phyloP scores from a whole-genome alignment of 2,888 invertebrate genomes.

The Lasioglossum pauxillum region DNA sequence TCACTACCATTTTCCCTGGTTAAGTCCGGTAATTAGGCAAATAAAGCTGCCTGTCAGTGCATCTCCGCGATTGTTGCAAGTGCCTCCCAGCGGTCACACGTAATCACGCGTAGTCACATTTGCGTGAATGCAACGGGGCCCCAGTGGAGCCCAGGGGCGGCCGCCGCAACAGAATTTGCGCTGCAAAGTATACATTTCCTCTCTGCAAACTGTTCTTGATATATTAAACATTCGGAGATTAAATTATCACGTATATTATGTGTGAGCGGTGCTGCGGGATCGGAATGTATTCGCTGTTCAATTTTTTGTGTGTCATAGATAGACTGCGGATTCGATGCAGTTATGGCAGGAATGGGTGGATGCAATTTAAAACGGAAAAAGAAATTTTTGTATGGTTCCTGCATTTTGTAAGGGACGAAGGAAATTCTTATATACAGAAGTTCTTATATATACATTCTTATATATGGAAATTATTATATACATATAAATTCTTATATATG shows the following conservation, averaged over 20 bases:
- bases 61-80: conserved; percentile 58
- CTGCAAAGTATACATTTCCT: not conserved
- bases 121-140: conserved; percentile 31
- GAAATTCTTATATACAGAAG: no score
- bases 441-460: no score
- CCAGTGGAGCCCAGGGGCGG: conserved; percentile 19
- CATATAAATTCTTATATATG: no score
- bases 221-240: not conserved
- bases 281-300: no score
- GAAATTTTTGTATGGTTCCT: no score
- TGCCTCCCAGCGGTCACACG: conserved; percentile 54
- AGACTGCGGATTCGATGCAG: no score
- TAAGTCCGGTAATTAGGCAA: conserved; percentile 73
- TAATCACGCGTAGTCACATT: conserved; percentile 59
- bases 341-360: no score
- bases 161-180: not conserved
- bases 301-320: not conserved
- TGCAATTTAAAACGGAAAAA: no score
- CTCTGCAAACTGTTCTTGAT: not conserved
- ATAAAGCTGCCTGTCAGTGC: conserved; percentile 71
- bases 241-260: not conserved
- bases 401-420: no score
- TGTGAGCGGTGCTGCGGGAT: not conserved
- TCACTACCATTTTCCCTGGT: conserved; percentile 63
- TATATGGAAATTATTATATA: no score